Percentiles rank a stretch among this genome's conserved stretches.
These are phyloP conservation scores for Argyresthia albistria DNA, from an alignment of 2,888 invertebrate species.

Conservation along the genomic window DNA sequence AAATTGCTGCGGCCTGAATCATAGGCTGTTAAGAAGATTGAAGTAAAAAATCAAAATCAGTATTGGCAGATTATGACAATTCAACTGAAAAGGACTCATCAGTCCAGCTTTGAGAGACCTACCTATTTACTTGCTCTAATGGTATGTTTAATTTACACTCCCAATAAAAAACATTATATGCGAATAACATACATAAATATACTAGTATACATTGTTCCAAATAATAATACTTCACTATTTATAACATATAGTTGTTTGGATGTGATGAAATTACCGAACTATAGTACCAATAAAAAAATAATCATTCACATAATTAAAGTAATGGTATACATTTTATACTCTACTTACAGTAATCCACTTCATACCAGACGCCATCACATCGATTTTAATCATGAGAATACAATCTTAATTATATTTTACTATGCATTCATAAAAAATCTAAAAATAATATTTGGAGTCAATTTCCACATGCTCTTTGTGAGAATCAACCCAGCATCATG, in stretches of 20 bases:
- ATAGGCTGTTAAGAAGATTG: not conserved
- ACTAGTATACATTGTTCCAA: constrained; percentile 3
- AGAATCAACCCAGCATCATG: constrained; percentile 36
- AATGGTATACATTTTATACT: constrained; percentile 43
- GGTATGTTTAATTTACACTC: constrained; percentile 10
- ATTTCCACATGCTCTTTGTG: constrained; percentile 41
- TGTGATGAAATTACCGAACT: constrained; percentile 5
- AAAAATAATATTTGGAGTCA: constrained; percentile 60
- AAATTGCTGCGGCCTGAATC: too few species aligned
- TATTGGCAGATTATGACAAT: not conserved
- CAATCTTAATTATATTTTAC: constrained; percentile 40
- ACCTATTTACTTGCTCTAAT: not conserved
- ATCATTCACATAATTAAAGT: constrained; percentile 23
- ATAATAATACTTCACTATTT: constrained; percentile 21
- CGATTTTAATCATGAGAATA: constrained; percentile 45
- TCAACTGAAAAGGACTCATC: not conserved
- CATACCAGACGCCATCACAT: constrained; percentile 40
- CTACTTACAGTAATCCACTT: constrained; percentile 12
- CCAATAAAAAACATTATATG: constrained; percentile 12
- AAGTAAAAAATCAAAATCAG: not conserved
- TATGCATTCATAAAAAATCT: constrained; percentile 47
- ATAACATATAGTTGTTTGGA: constrained; percentile 14
- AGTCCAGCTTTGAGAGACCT: not conserved
- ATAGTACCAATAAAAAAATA: constrained; percentile 16
- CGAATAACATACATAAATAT: constrained; percentile 10